These are phyloP conservation scores for Aradus depressus DNA, from an alignment of 2,888 invertebrate genomes.

Conservation along the genomic window DNA sequence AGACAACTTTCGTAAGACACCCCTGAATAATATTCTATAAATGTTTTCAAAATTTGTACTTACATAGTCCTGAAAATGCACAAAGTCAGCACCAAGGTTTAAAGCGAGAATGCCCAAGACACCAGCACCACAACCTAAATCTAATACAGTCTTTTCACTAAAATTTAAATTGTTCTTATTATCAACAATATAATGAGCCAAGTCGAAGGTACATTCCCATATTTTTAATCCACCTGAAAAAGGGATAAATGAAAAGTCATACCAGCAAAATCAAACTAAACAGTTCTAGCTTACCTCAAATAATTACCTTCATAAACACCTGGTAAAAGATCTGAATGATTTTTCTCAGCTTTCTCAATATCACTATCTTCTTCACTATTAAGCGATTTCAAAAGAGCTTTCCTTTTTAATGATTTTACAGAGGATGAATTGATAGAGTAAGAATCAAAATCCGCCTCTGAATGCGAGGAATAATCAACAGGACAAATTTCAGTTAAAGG, in stretches of 20 bases:
- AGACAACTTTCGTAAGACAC: too few relatives aligned
- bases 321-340: constrained; percentile 61
- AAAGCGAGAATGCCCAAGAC: constrained; percentile 72
- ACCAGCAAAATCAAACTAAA: background rate
- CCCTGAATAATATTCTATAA: background rate
- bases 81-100: constrained; percentile 48
- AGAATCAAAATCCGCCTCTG: too few relatives aligned
- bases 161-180: constrained; percentile 38
- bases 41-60: constrained; percentile 35
- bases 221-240: constrained; percentile 79
- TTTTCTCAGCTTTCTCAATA: constrained; percentile 20
- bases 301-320: constrained; percentile 65
- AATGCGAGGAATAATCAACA: too few relatives aligned
- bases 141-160: constrained; percentile 53
- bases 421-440: too few relatives aligned
- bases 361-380: background rate
- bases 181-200: constrained; percentile 52
- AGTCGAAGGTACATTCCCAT: constrained; percentile 87
- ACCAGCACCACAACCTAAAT: constrained; percentile 88
- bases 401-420: too few relatives aligned
- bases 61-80: constrained; percentile 92
- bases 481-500: too few relatives aligned
- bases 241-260: too few relatives aligned
- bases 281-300: constrained; percentile 2
- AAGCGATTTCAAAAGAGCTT: background rate